Conservation (phyloP, 2,113 vertebrate genomes). For the Haemorhous mexicanus region DNA sequence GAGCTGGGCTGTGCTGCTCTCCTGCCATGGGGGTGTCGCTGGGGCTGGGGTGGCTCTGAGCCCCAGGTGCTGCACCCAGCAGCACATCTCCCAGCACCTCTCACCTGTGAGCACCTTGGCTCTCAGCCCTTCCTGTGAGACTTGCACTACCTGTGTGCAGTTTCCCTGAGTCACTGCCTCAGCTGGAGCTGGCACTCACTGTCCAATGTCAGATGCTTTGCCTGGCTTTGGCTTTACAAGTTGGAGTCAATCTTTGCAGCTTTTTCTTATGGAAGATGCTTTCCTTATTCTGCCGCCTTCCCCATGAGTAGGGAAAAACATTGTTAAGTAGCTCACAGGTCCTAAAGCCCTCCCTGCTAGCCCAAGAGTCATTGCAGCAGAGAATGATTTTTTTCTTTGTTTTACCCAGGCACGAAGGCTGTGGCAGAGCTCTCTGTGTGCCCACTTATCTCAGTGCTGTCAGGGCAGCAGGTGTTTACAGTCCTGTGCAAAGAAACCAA, state of each 20-base stretch:
- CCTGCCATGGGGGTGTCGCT: neutral
- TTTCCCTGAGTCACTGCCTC: neutral
- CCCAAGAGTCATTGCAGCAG: neutral
- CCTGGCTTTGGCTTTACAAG: neutral
- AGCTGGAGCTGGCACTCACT: accelerated
- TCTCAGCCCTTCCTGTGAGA: neutral
- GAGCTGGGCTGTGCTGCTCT: neutral
- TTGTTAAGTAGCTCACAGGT: neutral
- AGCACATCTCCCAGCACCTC: neutral
- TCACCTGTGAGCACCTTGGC: neutral
- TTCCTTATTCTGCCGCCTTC: neutral
- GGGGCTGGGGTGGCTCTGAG: neutral
- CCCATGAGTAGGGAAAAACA: neutral
- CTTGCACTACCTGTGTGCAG: neutral
- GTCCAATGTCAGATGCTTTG: neutral
- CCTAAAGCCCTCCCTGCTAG: neutral
- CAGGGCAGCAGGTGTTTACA: neutral
- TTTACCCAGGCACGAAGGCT: neutral
- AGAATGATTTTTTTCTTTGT: neutral
- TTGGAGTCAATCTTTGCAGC: neutral
- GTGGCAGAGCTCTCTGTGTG: neutral
- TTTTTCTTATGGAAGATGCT: neutral
- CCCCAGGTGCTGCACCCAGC: neutral
- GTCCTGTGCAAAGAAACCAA: neutral
- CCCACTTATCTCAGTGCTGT: neutral